Evolutionary conservation across 2,113 vertebrate genomes (phyloP).

Genomic region (Campylomormyrus numenius): DNA sequence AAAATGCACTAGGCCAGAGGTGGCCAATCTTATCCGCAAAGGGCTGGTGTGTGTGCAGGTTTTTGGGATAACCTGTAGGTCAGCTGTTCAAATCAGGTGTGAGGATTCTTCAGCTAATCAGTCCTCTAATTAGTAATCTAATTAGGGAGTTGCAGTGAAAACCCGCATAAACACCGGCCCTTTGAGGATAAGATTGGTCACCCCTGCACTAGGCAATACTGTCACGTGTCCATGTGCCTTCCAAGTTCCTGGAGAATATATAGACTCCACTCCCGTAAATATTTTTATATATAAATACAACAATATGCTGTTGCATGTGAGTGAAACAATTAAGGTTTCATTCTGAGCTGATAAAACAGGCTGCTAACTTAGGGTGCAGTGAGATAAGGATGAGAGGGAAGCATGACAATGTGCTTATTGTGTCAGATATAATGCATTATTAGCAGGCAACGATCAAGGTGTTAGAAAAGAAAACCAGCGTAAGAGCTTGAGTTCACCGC

Average conservation of each 20-base stretch:
- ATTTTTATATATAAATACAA: not conserved
- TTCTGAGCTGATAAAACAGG: not conserved
- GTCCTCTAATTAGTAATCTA: too few species aligned
- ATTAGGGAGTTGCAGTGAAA: too few species aligned
- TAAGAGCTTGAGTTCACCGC: not conserved
- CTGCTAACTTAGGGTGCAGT: not conserved
- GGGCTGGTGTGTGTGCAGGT: too few species aligned
- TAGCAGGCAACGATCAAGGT: not conserved
- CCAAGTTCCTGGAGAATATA: not conserved
- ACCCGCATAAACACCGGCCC: too few species aligned
- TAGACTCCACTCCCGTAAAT: not conserved
- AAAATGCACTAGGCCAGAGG: not conserved
- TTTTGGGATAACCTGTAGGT: too few species aligned
- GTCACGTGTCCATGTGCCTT: not conserved
- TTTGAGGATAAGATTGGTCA: too few species aligned
- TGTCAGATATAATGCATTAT: not conserved
- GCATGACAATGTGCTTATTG: not conserved
- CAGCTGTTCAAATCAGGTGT: too few species aligned
- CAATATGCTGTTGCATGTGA: not conserved
- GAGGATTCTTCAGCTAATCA: too few species aligned
- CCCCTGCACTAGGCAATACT: not conserved
- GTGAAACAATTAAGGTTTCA: not conserved
- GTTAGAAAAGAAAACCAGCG: not conserved
- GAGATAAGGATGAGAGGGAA: not conserved
- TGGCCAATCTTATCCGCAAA: too few species aligned